Conservation (phyloP, 2,113 vertebrate species). For the Dryoscopus gambensis region DNA sequence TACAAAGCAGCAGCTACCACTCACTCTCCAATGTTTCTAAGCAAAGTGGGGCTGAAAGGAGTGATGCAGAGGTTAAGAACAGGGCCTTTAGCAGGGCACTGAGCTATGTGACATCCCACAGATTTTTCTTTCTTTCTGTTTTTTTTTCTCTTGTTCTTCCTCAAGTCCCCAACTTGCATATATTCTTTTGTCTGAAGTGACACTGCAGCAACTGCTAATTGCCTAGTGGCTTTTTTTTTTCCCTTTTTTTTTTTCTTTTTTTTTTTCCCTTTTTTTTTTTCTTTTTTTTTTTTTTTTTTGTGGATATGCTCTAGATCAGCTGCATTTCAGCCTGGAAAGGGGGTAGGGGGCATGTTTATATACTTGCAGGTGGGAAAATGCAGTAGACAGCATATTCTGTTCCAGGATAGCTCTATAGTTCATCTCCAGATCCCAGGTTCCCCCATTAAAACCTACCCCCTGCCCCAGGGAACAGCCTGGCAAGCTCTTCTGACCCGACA, state of each 20-base stretch:
- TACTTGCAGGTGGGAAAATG: slow-evolving; percentile 5
- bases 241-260: background rate
- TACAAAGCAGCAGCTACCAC: background rate
- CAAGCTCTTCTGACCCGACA: slow-evolving; percentile 56
- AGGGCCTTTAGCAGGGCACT: background rate
- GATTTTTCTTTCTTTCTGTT: background rate
- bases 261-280: background rate
- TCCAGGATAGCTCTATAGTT: slow-evolving; percentile 17
- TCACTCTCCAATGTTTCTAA: background rate
- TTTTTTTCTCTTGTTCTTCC: background rate
- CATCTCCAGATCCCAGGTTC: slow-evolving; percentile 46
- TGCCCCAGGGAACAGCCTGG: slow-evolving; percentile 58
- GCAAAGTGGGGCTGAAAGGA: background rate
- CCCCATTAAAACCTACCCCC: slow-evolving; percentile 39
- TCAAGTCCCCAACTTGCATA: background rate
- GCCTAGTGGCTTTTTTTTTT: background rate
- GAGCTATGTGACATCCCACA: background rate
- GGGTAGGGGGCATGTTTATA: background rate
- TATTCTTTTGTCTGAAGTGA: background rate
- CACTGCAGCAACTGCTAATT: slow-evolving; percentile 10
- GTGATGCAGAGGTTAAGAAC: background rate
- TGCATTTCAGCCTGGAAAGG: slow-evolving; percentile 10
- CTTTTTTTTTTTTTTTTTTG: background rate
- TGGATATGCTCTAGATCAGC: slow-evolving; percentile 5
- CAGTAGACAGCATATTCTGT: slow-evolving; percentile 47